Evolutionary conservation across 30 jellyfish, hydroid and myxozoan species (phyloP).

Genomic region (Aurelia sp.): DNA sequence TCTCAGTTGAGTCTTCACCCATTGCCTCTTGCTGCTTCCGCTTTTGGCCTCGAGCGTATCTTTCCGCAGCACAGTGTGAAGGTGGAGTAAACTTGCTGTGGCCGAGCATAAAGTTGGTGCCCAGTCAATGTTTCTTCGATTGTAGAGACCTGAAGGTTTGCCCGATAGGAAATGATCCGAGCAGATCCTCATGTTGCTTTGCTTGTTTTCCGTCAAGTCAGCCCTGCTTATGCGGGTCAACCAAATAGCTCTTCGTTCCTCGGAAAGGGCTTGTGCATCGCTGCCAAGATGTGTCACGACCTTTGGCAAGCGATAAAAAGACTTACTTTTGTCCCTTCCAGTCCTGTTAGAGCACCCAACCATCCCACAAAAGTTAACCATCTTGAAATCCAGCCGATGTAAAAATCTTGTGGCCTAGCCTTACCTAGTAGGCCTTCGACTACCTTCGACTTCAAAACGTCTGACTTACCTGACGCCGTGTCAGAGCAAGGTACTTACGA

Average conservation of each 20-base stretch:
- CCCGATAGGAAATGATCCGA: neutral
- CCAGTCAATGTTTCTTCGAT: conserved; percentile 31
- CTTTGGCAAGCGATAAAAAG: conserved; percentile 9
- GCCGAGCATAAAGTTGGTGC: conserved; percentile 12
- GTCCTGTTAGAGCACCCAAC: neutral
- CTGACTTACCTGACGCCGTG: no score
- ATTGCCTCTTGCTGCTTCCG: no score
- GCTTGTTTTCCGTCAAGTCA: neutral
- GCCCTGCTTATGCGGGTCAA: conserved; percentile 1
- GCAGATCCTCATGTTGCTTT: neutral
- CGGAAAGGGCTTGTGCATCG: neutral
- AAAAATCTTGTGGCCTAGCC: no score
- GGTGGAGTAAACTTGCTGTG: neutral
- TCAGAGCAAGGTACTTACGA: no score
- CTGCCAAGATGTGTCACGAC: neutral
- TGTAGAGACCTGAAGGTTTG: conserved; percentile 22
- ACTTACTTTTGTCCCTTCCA: neutral
- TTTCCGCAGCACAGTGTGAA: no score
- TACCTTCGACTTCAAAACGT: no score
- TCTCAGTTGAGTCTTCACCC: no score
- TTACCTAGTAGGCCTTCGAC: no score
- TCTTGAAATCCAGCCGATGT: no score
- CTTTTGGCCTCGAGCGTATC: no score
- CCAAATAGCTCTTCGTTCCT: conserved; percentile 17
- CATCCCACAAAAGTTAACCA: neutral